A percentile compares a stretch with the other conserved stretches of the same genome.
Evolutionary conservation across 2,888 invertebrate genomes (phyloP).

Genomic region (Physocephala rufipes): DNA sequence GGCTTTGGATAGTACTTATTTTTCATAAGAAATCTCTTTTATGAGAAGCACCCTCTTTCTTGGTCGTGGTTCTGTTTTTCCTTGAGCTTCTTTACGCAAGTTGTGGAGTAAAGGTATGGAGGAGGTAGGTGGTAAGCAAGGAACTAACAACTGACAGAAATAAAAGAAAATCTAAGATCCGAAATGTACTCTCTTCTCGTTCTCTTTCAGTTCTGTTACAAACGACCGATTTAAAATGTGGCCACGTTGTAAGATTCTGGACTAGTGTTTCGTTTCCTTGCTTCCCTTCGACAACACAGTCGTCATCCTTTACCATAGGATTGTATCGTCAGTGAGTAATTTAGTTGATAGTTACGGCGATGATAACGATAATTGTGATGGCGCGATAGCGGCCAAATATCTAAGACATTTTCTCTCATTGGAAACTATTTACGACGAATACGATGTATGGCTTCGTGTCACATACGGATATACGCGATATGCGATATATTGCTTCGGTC

Average conservation of each 20-base stretch:
- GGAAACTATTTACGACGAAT: conserved; percentile 33
- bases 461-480: no score
- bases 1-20: no score
- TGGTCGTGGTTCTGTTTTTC: conserved; percentile 28
- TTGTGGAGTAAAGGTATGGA: no score
- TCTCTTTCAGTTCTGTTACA: no score
- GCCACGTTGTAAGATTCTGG: conserved; percentile 32
- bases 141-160: conserved; percentile 18
- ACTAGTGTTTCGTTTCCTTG: conserved; percentile 29
- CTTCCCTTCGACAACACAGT: no score
- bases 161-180: conserved; percentile 26
- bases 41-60: background rate
- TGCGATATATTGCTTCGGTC: no score
- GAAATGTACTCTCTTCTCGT: conserved; percentile 18
- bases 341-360: conserved; percentile 64
- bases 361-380: conserved; percentile 63
- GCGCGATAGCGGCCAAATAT: conserved; percentile 62
- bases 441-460: conserved; percentile 22
- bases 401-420: conserved; percentile 49
- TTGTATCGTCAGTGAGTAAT: conserved; percentile 65
- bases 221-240: no score
- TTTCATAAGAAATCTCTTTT: background rate
- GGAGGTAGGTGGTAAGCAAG: no score
- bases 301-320: conserved; percentile 42
- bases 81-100: no score